A percentile compares a stretch with the other conserved stretches of the same genome.
Evolutionary conservation across 2,888 invertebrate genomes (phyloP).

Genomic region (Ariolimax columbianus): DNA sequence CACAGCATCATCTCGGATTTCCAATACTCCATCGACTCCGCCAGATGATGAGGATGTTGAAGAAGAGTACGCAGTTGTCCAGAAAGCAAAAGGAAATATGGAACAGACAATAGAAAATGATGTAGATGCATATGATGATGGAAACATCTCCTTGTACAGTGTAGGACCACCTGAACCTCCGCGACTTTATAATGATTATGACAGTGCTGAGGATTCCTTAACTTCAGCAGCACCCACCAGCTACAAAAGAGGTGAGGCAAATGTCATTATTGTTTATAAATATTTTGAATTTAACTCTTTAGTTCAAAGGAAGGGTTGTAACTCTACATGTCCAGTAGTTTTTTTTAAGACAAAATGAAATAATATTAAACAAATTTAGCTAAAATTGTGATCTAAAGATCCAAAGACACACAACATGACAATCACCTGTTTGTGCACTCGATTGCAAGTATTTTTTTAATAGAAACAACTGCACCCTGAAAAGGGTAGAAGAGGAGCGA

Average conservation of each 20-base stretch:
- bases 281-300: no score
- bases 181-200: conserved; percentile 45
- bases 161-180: conserved; percentile 53
- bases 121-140: not conserved
- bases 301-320: no score
- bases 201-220: conserved; percentile 28
- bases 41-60: conserved; percentile 38
- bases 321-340: no score
- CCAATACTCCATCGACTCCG: not conserved
- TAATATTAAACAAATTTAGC: no score
- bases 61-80: conserved; percentile 53
- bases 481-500: no score
- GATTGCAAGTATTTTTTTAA: no score
- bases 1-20: not conserved
- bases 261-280: no score
- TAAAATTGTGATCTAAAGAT: no score
- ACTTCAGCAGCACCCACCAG: not conserved
- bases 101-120: not conserved
- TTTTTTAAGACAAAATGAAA: no score
- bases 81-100: not conserved
- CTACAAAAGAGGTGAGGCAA: conserved; percentile 28
- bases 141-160: conserved; percentile 35
- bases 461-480: no score
- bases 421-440: no score
- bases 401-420: no score